Evolutionary conservation across 2,797 vertebrate species (phyloP), one percentile per base, ranked within the genome.

Genomic region (Alcedo quadribrachys): DNA sequence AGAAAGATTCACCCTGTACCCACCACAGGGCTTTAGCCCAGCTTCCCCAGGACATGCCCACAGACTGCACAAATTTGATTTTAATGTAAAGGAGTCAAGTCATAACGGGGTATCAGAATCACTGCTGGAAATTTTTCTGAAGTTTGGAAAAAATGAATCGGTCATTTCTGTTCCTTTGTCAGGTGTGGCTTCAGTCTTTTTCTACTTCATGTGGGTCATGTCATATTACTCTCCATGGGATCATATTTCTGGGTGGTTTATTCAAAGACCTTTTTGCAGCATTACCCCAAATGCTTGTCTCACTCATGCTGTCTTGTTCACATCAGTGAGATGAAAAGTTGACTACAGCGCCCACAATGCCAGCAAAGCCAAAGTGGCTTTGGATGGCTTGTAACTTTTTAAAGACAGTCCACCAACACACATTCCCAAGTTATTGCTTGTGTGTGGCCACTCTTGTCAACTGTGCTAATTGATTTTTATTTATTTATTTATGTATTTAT

Each of bases 11-110:
- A 12, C 18, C 10, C 16, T 2, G 1, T 30, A 28, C 21, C 18
- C 15, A 5, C 7, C 3, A 2, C 14, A 1, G 0, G 4, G 12
- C 30, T 86, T 78, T n/a, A 67, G 7, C 33, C 22, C 37, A 53
- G 7, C 25, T 74, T 83, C 55, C 45, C 21, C 21, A 12, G 40
- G 13, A 18, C 22, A 25, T 11, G 77, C 5, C 4, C 27, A 85
- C 40, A 63, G 17, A 70, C 45, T 40, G 3, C 24, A 35, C 15
- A 53, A 71, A 4, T 2, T 1, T 54, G 37, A 1, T 7, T 53
- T 76, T 55, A 46, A 62, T 40, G 8, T 5, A 8, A 54, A 32
- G 20, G 27, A 8, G 35, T 37, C 35, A 37, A 37, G 37, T 13
- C 37, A 37, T 37, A 37, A 37, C 37, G 13, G 37, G 37, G 12